Evolutionary conservation across 2,113 vertebrate species (phyloP).

Genomic region (Telmatochromis bifrenatus): DNA sequence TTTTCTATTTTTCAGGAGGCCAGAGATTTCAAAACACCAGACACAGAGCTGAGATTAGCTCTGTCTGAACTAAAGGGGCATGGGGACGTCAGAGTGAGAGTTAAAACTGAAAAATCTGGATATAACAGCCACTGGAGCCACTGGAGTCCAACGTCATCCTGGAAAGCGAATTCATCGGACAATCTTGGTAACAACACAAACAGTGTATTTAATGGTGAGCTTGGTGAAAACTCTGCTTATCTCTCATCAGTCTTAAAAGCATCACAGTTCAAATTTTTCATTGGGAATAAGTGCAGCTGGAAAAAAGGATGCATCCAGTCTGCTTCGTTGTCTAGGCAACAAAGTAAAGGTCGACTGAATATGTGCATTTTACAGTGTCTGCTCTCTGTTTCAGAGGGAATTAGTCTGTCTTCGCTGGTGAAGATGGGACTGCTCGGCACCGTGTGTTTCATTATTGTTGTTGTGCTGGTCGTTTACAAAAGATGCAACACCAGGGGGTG

Average conservation of each 20-base stretch:
- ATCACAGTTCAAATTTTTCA: accelerated
- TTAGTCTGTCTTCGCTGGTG: not conserved
- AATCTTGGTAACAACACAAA: not conserved
- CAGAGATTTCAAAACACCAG: accelerated
- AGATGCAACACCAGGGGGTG: slow-evolving; percentile 3
- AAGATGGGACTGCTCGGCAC: not conserved
- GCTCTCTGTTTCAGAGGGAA: not conserved
- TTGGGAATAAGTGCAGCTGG: not conserved
- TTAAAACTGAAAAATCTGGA: accelerated
- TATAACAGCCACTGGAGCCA: slow-evolving; percentile 46
- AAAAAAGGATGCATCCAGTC: not conserved
- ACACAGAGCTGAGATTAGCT: not conserved
- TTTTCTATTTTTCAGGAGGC: slow-evolving; percentile 7
- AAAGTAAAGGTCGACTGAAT: not conserved
- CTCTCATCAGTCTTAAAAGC: not conserved
- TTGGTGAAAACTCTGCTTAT: not conserved
- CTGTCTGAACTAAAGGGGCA: not conserved
- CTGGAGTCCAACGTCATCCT: slow-evolving; percentile 61
- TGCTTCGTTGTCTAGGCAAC: not conserved
- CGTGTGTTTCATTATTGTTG: not conserved
- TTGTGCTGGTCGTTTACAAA: not conserved
- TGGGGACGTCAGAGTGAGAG: slow-evolving; percentile 50
- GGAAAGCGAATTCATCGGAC: not conserved
- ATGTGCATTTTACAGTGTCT: not conserved
- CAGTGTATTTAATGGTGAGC: not conserved